phyloP scores from a whole-genome alignment of 2,797 vertebrate genomes.

The Sorex maritimensis region DNA sequence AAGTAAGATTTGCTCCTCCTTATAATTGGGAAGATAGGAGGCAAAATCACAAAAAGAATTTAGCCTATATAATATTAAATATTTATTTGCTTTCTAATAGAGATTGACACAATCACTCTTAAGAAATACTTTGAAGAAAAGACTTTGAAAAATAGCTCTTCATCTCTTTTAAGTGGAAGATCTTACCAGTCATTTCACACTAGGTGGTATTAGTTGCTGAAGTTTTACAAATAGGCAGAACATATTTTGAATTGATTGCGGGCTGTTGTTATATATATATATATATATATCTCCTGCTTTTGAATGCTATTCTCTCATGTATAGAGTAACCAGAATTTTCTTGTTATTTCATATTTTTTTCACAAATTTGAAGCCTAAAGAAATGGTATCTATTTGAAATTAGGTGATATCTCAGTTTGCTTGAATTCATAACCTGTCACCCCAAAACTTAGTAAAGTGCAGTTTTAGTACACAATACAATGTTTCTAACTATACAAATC shows the following conservation, averaged over 20 bases:
- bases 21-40: slow-evolving; percentile 66
- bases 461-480: too few species aligned
- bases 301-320: slow-evolving; percentile 55
- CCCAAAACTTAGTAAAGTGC: too few species aligned
- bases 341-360: slow-evolving; percentile 6
- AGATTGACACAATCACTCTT: slow-evolving; percentile 69
- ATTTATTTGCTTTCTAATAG: slow-evolving; percentile 78
- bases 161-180: slow-evolving; percentile 48
- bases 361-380: too few species aligned
- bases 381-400: too few species aligned
- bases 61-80: slow-evolving; percentile 71
- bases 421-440: too few species aligned
- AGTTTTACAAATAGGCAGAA: slow-evolving; percentile 57
- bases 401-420: too few species aligned
- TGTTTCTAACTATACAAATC: too few species aligned
- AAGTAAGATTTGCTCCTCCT: slow-evolving; percentile 75
- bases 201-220: slow-evolving; percentile 64
- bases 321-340: slow-evolving; percentile 23
- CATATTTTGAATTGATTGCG: slow-evolving; percentile 62
- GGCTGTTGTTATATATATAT: neutral
- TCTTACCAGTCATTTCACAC: slow-evolving; percentile 45
- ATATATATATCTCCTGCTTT: neutral
- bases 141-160: slow-evolving; percentile 72
- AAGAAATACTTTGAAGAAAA: slow-evolving; percentile 57
- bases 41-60: slow-evolving; percentile 68